phyloP scores from a whole-genome alignment of 2,797 vertebrate species.

The Sciaenops ocellatus region DNA sequence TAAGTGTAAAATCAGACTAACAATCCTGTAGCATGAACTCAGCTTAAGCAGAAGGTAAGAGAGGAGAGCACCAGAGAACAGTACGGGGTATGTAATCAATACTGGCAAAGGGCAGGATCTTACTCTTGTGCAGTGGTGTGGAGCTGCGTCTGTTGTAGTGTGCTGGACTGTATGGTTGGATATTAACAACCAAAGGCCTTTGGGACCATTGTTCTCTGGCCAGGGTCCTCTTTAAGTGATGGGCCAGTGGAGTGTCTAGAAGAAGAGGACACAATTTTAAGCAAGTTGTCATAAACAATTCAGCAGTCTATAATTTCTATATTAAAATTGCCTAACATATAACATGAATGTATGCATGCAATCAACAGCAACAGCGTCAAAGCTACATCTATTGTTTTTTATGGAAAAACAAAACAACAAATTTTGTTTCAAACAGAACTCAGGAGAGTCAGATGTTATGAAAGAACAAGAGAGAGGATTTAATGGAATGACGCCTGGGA shows the following conservation, averaged over 20 bases:
- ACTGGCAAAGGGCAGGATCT: constrained; percentile 40
- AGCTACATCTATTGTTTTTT: not conserved
- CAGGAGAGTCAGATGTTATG: not conserved
- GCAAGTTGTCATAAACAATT: constrained; percentile 17
- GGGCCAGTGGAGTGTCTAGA: constrained; percentile 79
- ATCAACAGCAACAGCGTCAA: not conserved
- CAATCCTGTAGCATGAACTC: not conserved
- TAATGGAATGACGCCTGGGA: not conserved
- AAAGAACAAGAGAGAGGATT: not conserved
- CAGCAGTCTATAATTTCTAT: not conserved
- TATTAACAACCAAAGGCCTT: constrained; percentile 72
- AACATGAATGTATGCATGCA: not conserved
- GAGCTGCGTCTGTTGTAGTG: constrained; percentile 57
- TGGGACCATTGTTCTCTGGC: constrained; percentile 86
- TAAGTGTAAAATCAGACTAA: too few species aligned
- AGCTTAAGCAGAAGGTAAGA: not conserved
- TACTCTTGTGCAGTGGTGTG: constrained; percentile 71
- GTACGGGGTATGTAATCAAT: not conserved
- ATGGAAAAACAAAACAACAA: too few species aligned
- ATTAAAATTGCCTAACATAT: not conserved
- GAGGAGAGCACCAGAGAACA: not conserved
- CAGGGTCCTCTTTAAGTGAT: constrained; percentile 81
- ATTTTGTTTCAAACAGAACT: not conserved
- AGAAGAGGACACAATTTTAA: constrained; percentile 13
- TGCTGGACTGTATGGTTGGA: constrained; percentile 54